A percentile compares a stretch with the other conserved stretches of the same genome.
Conservation (phyloP, 2,797 vertebrate genomes). For the Dryobates pubescens region DNA sequence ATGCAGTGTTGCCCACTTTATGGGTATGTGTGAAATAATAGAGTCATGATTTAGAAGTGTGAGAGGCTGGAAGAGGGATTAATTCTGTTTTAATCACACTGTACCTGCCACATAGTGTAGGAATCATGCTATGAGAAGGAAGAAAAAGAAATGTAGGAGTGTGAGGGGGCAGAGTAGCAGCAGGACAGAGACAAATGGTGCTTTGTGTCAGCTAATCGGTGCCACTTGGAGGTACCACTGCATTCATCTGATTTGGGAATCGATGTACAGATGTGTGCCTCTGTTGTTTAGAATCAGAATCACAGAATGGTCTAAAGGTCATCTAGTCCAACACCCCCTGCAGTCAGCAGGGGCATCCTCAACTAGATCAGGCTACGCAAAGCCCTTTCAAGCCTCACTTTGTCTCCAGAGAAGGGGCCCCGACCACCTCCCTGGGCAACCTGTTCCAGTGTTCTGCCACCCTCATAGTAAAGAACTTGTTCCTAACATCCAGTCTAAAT, state of each 20-base stretch:
- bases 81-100: neutral
- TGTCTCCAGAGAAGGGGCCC: too few species aligned
- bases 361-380: too few species aligned
- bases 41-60: neutral
- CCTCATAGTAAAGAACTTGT: too few species aligned
- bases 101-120: neutral
- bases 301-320: too few species aligned
- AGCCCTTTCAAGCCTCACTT: too few species aligned
- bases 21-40: neutral
- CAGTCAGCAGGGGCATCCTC: too few species aligned
- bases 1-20: neutral
- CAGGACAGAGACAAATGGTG: neutral
- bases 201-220: neutral
- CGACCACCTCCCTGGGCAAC: too few species aligned
- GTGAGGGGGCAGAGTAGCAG: neutral
- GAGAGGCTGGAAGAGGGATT: neutral
- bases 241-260: neutral
- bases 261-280: neutral
- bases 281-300: neutral
- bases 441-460: too few species aligned
- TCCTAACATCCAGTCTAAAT: too few species aligned
- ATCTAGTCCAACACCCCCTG: too few species aligned
- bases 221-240: neutral
- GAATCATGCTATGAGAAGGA: neutral
- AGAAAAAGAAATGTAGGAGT: neutral